These are phyloP conservation scores for Lepidochitona cinerea DNA, from an alignment of 2,888 invertebrate species.

Conservation along the genomic window DNA sequence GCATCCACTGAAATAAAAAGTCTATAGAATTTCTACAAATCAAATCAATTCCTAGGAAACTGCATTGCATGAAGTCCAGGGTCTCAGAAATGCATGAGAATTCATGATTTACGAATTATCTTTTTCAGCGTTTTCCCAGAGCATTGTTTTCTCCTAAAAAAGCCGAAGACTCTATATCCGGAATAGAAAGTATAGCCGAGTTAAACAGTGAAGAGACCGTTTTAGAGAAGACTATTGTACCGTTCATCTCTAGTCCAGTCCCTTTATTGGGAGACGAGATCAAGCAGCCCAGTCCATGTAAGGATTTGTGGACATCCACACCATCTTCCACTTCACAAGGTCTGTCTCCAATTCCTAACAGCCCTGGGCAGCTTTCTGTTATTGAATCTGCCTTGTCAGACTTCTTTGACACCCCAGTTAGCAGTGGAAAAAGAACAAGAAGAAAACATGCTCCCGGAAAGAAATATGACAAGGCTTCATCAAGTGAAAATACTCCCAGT, in stretches of 20 bases:
- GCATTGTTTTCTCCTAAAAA: not conserved
- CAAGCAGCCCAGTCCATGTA: too few relatives aligned
- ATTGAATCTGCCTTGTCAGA: slow-evolving; percentile 40
- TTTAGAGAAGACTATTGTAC: not conserved
- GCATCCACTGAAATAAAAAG: too few relatives aligned
- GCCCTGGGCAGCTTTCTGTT: not conserved
- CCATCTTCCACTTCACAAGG: not conserved
- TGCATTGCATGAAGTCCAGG: too few relatives aligned
- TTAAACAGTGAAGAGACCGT: not conserved
- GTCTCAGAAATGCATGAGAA: too few relatives aligned
- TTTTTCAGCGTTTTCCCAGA: not conserved
- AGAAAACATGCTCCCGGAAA: not conserved
- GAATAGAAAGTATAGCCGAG: not conserved
- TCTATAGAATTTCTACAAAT: too few relatives aligned
- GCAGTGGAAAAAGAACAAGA: not conserved
- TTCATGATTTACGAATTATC: too few relatives aligned
- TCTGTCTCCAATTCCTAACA: not conserved
- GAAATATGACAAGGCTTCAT: not conserved
- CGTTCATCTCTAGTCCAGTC: not conserved
- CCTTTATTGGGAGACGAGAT: too few relatives aligned
- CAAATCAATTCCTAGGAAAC: too few relatives aligned
- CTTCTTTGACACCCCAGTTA: slow-evolving; percentile 44
- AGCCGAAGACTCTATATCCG: not conserved
- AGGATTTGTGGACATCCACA: too few relatives aligned
- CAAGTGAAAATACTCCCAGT: not conserved